Base-by-base conservation (phyloP, 2,113 vertebrate genomes). In the Eleginops maclovinus region DNA sequence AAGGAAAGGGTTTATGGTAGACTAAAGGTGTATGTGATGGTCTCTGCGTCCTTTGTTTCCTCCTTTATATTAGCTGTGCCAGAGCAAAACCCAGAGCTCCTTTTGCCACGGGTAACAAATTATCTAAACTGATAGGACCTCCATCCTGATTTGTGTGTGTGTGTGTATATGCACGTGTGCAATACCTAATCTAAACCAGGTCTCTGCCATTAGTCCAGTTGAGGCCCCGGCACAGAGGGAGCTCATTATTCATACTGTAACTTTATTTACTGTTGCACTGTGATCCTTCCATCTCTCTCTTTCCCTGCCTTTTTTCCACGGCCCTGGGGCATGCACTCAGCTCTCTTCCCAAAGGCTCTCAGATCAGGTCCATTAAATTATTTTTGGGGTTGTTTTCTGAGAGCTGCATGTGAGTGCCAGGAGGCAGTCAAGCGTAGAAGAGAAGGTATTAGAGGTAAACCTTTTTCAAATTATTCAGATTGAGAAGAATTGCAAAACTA, bases 221-320 rank as follows among this genome's bases (percentile, higher is more conserved):
- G 72, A 86, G 87, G 88, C 85, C 85, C 85, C 22, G 24, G 83
- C 62, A 21, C 86, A 87, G 66, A 88, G 81, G 70, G 80, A 89
- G 82, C 81, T 88, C 91, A 81, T 91, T 93, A 92, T 93, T 90
- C 86, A 92, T 87, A 90, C 87, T 93, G 86, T 88, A 91, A 90
- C 84, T 75, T 91, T 92, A 89, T 92, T 92, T 92, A 91, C 90
- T 86, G 84, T 88, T 88, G 75, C 75, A 56, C 82, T 71, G 51
- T 86, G 79, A 91, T 85, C 78, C 90, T 56, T 86, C 84, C 79
- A 59, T 86, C 74, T 71, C 66, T 84, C 72, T 58, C 16, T 69
- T 31, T 68, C 43, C 51, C 53, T 80, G 56, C 66, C 53, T 83
- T 68, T 77, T 36, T 78, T 82, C 72, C 79, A 72, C 49, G 53